Percentiles rank a stretch among this genome's conserved stretches.
Conservation (phyloP, 2,797 vertebrate species). For the Enteromius paludinosus region DNA sequence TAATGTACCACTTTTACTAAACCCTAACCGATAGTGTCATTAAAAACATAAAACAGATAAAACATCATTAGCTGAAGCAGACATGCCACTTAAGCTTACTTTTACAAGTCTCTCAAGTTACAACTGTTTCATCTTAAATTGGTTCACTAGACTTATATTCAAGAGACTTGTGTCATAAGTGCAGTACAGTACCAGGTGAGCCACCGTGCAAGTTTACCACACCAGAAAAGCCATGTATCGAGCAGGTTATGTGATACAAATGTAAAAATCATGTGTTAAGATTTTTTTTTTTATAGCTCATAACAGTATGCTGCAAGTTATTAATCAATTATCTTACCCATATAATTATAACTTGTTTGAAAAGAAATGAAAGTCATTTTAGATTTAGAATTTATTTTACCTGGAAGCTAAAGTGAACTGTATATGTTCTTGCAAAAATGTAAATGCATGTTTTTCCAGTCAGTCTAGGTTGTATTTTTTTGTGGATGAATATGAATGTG, state of each 20-base stretch:
- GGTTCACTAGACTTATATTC: too few species aligned
- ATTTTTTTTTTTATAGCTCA: too few species aligned
- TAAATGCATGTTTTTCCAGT: neutral
- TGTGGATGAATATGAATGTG: neutral
- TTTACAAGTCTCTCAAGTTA: neutral
- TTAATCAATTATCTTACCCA: neutral
- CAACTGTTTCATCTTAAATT: neutral
- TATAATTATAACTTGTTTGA: neutral
- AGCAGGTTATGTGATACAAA: neutral
- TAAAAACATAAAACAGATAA: neutral
- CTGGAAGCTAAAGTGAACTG: neutral
- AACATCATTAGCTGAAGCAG: neutral
- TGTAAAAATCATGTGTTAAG: too few species aligned
- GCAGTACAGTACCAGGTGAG: neutral
- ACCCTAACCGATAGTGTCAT: neutral
- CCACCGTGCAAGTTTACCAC: neutral
- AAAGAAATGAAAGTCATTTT: neutral
- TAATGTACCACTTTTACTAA: neutral
- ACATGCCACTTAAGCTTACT: neutral
- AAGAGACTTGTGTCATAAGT: neutral
- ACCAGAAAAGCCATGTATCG: neutral
- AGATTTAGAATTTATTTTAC: neutral
- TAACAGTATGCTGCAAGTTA: neutral
- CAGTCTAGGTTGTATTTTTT: neutral
- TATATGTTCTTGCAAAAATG: neutral